Evolutionary conservation across 2,113 vertebrate species (phyloP), one percentile per base, ranked within the genome.

Genomic region (Tamias sibiricus): DNA sequence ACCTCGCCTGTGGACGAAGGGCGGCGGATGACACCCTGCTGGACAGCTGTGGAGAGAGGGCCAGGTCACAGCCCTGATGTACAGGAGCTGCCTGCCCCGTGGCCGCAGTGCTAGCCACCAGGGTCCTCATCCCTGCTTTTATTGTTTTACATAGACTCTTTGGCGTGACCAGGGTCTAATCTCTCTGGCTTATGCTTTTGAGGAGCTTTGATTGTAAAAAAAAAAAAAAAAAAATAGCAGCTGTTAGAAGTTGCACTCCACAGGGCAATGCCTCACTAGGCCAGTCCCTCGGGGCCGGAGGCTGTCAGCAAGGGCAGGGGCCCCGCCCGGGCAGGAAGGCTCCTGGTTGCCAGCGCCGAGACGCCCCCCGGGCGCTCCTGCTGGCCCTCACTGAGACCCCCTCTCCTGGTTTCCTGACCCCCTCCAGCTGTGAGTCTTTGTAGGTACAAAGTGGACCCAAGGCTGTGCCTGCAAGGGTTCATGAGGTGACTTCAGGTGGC

Each of bases 11-110:
- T 24, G 22, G 24, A 49, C 8, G 8, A 12, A 26, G 32, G 32
- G 32, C 1, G 12, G 59, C 4, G 1, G 14, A 26, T 17, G 42
- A 4, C 2, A 0, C 9, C 44, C 16, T 49, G 64, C 8, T 69
- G 64, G 42, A 4, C 22, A 14, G 20, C 32, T 44, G 10, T 8
- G 4, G 11, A 35, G 82, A 2, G 19, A 69, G 22, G n/a, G n/a
- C n/a, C n/a, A n/a, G n/a, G n/a, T n/a, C 8, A 6, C 20, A 17
- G 17, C 57, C 75, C 9, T 14, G 5, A 19, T 16, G 2, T 19
- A 30, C 11, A 9, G 57, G 19, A 8, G 42, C 26, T 62, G 37
- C 40, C 81, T 9, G 1, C 7, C 24, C 42, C 20, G 1, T 49
- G 7, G 6, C 1, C 2, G 19, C 76, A 52, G 47, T 4, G 62